These are phyloP conservation scores for Apodemia hepburni DNA, from an alignment of 2,888 invertebrate genomes.

Conservation along the genomic window DNA sequence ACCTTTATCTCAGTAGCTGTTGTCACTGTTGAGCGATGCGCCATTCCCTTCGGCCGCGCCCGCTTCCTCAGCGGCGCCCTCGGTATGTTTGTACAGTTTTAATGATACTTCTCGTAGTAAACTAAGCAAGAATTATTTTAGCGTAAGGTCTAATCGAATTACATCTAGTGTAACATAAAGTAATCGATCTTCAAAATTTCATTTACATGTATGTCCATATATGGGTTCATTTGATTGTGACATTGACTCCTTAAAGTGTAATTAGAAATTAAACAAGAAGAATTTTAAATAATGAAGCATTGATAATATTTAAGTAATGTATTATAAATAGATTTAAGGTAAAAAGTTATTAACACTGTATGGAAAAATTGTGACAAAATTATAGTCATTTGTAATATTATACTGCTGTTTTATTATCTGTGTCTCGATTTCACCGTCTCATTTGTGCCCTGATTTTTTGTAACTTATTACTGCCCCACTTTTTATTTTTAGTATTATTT, in stretches of 20 bases:
- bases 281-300: slow-evolving; percentile 76
- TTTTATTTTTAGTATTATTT: too few relatives aligned
- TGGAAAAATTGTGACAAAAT: slow-evolving; percentile 81
- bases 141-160: slow-evolving; percentile 78
- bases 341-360: slow-evolving; percentile 81
- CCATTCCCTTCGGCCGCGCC: slow-evolving; percentile 36
- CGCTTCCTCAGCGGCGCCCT: slow-evolving; percentile 24
- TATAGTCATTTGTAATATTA: slow-evolving; percentile 82
- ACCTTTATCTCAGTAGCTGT: slow-evolving; percentile 47
- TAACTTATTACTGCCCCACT: too few relatives aligned
- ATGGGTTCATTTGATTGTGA: slow-evolving; percentile 50
- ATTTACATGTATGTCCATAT: slow-evolving; percentile 59
- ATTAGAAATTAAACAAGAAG: slow-evolving; percentile 74
- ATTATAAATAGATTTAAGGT: slow-evolving; percentile 77
- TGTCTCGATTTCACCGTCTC: slow-evolving; percentile 5
- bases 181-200: slow-evolving; percentile 63
- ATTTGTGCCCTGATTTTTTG: not conserved
- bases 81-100: slow-evolving; percentile 76
- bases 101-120: slow-evolving; percentile 73
- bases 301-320: slow-evolving; percentile 76
- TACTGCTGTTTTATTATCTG: slow-evolving; percentile 63
- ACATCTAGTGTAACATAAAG: slow-evolving; percentile 73
- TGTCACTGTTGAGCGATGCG: slow-evolving; percentile 50
- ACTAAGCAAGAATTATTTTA: slow-evolving; percentile 75
- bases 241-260: slow-evolving; percentile 69